Evolutionary conservation across 2,113 vertebrate species (phyloP).

Genomic region (Casuarius casuarius): DNA sequence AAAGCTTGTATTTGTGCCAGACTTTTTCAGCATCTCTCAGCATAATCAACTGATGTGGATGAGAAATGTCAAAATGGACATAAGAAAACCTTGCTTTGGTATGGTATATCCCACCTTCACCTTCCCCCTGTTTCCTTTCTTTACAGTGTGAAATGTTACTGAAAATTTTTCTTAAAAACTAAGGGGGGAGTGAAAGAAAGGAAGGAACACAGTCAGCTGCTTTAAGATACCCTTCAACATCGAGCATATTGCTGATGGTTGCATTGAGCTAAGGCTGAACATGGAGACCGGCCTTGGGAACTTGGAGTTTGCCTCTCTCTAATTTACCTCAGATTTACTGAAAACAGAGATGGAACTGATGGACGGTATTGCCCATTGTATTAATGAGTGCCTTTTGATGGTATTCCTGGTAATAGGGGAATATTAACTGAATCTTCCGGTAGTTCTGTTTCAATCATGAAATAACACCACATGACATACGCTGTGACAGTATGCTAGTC

Average conservation of each 20-base stretch:
- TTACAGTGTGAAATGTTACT: neutral
- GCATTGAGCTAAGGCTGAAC: fast-evolving
- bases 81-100: too few species aligned
- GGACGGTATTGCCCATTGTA: neutral
- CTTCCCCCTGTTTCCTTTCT: neutral
- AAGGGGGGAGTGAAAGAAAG: neutral
- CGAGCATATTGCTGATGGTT: neutral
- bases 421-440: neutral
- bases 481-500: fast-evolving
- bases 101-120: fast-evolving
- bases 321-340: neutral
- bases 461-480: fast-evolving
- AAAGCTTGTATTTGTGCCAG: too few species aligned
- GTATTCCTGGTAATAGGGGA: too few species aligned
- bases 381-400: neutral
- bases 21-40: neutral
- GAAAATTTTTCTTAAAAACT: neutral
- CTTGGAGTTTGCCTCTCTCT: neutral
- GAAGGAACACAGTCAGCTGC: neutral
- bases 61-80: too few species aligned
- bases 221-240: neutral
- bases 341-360: neutral
- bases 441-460: neutral
- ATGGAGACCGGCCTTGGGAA: fast-evolving
- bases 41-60: too few species aligned